Conservation (phyloP, 2,797 vertebrate species). For the Anabas testudineus region DNA sequence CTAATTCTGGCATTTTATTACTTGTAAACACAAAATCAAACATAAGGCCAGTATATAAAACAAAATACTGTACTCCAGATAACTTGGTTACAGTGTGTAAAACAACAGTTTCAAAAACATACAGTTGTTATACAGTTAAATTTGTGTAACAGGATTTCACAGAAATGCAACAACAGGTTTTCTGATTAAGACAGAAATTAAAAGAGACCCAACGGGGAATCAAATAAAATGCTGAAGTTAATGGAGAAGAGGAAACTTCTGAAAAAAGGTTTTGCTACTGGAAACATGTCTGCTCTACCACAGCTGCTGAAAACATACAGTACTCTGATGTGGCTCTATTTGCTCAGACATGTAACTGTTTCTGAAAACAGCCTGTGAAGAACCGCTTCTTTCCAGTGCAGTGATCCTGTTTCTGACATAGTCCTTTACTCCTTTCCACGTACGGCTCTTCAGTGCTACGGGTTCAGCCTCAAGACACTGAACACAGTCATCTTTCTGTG, state of each 20-base stretch:
- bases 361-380: background rate
- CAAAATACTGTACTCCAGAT: background rate
- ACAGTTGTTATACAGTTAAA: background rate
- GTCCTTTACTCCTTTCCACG: constrained; percentile 74
- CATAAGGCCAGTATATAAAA: background rate
- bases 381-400: constrained; percentile 46
- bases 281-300: background rate
- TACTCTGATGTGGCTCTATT: background rate
- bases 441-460: constrained; percentile 46
- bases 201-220: background rate
- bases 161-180: background rate
- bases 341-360: background rate
- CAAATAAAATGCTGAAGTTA: background rate
- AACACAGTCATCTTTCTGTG: constrained; percentile 74
- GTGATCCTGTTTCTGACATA: constrained; percentile 76
- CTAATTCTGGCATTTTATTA: constrained; percentile 16
- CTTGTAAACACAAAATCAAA: constrained; percentile 7
- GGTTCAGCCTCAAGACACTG: constrained; percentile 67
- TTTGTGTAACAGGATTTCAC: background rate
- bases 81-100: background rate
- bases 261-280: fast-evolving
- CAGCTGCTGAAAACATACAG: background rate
- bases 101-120: background rate
- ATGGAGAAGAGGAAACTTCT: fast-evolving
- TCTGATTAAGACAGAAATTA: background rate